Percentiles rank a stretch among this genome's conserved stretches.
These are phyloP conservation scores for Anthopleura xanthogrammica DNA, from an alignment of 92 coral and sea anemone species.

Conservation along the genomic window DNA sequence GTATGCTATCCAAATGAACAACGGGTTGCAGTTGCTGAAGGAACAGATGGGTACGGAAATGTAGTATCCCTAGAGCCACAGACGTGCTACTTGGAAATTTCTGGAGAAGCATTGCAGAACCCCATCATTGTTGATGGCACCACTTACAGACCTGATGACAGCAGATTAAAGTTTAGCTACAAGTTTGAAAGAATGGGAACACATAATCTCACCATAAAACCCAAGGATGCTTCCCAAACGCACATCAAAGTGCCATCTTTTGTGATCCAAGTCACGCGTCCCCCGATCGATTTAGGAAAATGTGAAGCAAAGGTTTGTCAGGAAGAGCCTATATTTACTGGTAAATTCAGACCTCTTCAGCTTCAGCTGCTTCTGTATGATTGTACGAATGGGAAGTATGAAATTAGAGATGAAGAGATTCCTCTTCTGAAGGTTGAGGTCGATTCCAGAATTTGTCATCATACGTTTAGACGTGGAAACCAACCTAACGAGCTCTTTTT, in stretches of 20 bases:
- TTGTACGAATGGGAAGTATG: not conserved
- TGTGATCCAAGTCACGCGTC: not conserved
- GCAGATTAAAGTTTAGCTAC: not conserved
- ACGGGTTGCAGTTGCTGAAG: not conserved
- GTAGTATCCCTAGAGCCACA: not conserved
- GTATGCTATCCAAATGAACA: not conserved
- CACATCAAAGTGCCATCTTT: conserved; percentile 2
- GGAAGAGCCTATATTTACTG: not conserved
- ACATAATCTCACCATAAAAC: not conserved
- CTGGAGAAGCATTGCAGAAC: not conserved
- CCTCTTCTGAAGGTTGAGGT: not conserved
- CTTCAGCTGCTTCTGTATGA: not conserved
- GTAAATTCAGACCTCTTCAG: not conserved
- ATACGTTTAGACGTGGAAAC: not conserved
- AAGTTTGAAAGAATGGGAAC: conserved; percentile 7
- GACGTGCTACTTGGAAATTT: not conserved
- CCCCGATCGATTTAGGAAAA: not conserved
- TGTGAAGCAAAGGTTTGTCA: not conserved
- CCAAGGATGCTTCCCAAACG: not conserved
- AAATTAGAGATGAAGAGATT: not conserved
- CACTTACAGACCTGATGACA: not conserved
- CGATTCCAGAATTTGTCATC: not conserved
- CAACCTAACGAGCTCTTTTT: not conserved
- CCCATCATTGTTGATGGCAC: not conserved
- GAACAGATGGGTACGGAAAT: not conserved